A percentile compares a stretch with the other conserved stretches of the same genome.
These are phyloP conservation scores for Seriola rivoliana DNA, from an alignment of 2,113 vertebrate species.

Conservation along the genomic window DNA sequence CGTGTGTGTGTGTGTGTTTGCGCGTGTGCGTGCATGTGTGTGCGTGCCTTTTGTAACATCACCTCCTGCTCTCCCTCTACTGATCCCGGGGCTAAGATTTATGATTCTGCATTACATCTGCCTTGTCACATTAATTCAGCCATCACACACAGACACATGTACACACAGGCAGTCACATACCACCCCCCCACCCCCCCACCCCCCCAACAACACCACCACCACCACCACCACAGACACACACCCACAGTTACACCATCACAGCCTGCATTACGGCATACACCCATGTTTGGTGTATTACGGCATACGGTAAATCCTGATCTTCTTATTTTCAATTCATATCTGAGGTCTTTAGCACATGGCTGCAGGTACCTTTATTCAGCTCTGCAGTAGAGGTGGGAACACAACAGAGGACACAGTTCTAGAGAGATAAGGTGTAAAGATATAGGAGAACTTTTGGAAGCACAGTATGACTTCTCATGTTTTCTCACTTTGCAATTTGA, in stretches of 20 bases:
- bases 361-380: conserved; percentile 47
- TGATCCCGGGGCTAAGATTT: conserved; percentile 81
- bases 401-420: conserved; percentile 9
- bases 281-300: conserved; percentile 29
- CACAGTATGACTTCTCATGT: conserved; percentile 19
- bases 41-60: conserved; percentile 68
- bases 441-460: conserved; percentile 14
- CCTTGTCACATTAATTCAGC: conserved; percentile 82
- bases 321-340: conserved; percentile 44
- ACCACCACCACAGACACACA: conserved; percentile 11
- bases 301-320: conserved; percentile 59
- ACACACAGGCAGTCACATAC: conserved; percentile 63
- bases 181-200: neutral
- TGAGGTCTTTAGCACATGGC: conserved; percentile 50
- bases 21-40: conserved; percentile 28
- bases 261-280: conserved; percentile 51
- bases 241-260: conserved; percentile 53
- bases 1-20: conserved; percentile 40
- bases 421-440: neutral
- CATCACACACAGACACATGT: conserved; percentile 74
- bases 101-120: conserved; percentile 80
- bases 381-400: conserved; percentile 10
- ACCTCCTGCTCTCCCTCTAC: conserved; percentile 66
- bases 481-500: conserved; percentile 49
- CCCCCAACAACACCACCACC: neutral